Conservation (phyloP, 2,113 vertebrate genomes). For the Chitala chitala region DNA sequence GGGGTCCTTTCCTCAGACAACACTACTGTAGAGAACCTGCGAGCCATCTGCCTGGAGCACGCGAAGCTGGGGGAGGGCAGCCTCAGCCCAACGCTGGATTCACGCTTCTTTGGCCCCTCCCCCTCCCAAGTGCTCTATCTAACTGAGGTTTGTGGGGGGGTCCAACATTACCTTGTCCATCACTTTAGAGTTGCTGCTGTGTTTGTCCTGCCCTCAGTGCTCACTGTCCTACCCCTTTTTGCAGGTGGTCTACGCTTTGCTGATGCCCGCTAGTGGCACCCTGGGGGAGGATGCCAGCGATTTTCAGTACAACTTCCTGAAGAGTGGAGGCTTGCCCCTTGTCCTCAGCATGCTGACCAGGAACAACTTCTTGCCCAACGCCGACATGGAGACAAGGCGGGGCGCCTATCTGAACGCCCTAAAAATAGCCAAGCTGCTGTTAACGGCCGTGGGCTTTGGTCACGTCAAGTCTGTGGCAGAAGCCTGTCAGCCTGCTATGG, state of each 20-base stretch:
- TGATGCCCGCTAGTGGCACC: constrained; percentile 97
- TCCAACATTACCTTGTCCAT: background rate
- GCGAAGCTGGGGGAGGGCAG: constrained; percentile 97
- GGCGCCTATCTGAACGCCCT: constrained; percentile 96
- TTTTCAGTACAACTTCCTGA: constrained; percentile 96
- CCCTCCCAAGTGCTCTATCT: constrained; percentile 98
- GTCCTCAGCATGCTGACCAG: constrained; percentile 96
- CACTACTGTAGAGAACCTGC: constrained; percentile 91
- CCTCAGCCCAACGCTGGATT: constrained; percentile 93
- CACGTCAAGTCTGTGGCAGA: constrained; percentile 94
- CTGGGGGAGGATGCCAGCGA: constrained; percentile 94
- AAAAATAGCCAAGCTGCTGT: constrained; percentile 93
- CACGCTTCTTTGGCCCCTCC: constrained; percentile 94
- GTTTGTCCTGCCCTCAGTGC: background rate
- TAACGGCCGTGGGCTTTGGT: constrained; percentile 95
- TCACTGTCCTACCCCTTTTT: background rate
- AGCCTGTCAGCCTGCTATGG: constrained; percentile 88
- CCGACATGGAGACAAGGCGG: constrained; percentile 96
- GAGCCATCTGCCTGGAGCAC: constrained; percentile 94
- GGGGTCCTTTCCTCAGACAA: constrained; percentile 73
- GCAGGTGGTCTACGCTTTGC: constrained; percentile 96
- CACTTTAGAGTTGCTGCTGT: background rate
- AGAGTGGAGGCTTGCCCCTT: constrained; percentile 91
- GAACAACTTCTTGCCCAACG: constrained; percentile 97
- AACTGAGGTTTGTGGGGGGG: constrained; percentile 78